Evolutionary conservation across 2,888 invertebrate genomes (phyloP).

Genomic region (Stenoptilia bipunctidactyla): DNA sequence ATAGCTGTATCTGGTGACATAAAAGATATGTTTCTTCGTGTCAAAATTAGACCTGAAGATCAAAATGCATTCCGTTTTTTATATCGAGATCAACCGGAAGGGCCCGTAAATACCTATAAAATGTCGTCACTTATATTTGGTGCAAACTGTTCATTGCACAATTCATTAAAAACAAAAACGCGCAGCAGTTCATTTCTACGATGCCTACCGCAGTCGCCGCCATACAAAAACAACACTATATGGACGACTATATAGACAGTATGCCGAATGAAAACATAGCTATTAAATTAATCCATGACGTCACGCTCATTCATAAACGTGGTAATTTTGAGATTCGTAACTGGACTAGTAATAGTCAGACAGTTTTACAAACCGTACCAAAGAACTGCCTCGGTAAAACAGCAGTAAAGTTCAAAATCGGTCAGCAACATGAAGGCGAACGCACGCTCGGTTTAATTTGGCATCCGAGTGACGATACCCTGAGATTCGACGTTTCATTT

Average conservation of each 20-base stretch:
- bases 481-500: too few species aligned
- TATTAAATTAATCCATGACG: conserved; percentile 10
- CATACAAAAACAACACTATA: conserved; percentile 13
- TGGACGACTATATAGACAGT: conserved; percentile 20
- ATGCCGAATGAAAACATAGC: conserved; percentile 11
- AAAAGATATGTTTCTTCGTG: conserved; percentile 15
- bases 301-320: conserved; percentile 14
- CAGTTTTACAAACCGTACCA: conserved; percentile 15
- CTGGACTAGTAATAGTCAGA: conserved; percentile 17
- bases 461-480: too few species aligned
- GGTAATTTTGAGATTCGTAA: conserved; percentile 21
- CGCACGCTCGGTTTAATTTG: conserved; percentile 19
- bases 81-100: conserved; percentile 8
- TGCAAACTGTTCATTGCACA: conserved; percentile 15
- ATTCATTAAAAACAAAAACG: conserved; percentile 18
- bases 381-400: conserved; percentile 11
- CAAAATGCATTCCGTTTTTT: conserved; percentile 10
- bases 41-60: conserved; percentile 12
- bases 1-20: conserved; percentile 13
- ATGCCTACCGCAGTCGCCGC: conserved; percentile 13
- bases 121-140: conserved; percentile 18
- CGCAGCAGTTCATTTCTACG: conserved; percentile 6
- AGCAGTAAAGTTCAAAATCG: conserved; percentile 16
- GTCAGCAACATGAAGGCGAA: conserved; percentile 11
- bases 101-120: conserved; percentile 12